These are phyloP conservation scores for Achatina immaculata DNA, from an alignment of 1,140 invertebrate genomes.

Conservation along the genomic window DNA sequence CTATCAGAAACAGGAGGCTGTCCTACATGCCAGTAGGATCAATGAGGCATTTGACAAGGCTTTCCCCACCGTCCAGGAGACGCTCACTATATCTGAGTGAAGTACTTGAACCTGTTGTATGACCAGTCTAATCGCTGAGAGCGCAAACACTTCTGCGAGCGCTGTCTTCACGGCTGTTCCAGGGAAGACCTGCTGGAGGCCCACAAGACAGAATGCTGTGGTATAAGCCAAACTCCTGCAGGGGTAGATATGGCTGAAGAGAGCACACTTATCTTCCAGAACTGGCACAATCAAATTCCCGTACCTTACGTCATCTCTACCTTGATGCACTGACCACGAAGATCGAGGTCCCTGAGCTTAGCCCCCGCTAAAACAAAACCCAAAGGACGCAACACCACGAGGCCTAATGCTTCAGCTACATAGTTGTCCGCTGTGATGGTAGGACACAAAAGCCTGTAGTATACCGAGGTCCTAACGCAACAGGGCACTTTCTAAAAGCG, in stretches of 20 bases:
- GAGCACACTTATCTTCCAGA: constrained; percentile 16
- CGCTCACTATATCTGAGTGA: constrained; percentile 40
- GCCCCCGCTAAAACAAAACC: too few relatives aligned
- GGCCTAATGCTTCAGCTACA: too few relatives aligned
- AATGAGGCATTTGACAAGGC: constrained; percentile 27
- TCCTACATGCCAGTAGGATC: not conserved
- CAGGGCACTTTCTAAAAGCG: too few relatives aligned
- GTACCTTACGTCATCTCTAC: too few relatives aligned
- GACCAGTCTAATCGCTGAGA: constrained; percentile 14
- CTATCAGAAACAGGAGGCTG: constrained; percentile 24
- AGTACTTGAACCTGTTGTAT: constrained; percentile 36
- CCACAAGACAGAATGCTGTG: constrained; percentile 44
- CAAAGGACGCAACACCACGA: too few relatives aligned
- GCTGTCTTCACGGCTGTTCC: constrained; percentile 39
- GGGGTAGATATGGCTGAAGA: constrained; percentile 34
- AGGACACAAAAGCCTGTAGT: too few relatives aligned
- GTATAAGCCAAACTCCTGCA: constrained; percentile 28
- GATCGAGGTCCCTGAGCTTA: too few relatives aligned
- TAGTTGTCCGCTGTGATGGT: too few relatives aligned
- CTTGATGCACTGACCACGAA: too few relatives aligned
- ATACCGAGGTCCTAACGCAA: too few relatives aligned
- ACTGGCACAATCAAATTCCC: not conserved
- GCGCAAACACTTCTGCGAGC: constrained; percentile 46
- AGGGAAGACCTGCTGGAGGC: constrained; percentile 42
- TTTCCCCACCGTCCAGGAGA: not conserved